Evolutionary conservation across 2,888 invertebrate species (phyloP).

Genomic region (Autographa gamma): DNA sequence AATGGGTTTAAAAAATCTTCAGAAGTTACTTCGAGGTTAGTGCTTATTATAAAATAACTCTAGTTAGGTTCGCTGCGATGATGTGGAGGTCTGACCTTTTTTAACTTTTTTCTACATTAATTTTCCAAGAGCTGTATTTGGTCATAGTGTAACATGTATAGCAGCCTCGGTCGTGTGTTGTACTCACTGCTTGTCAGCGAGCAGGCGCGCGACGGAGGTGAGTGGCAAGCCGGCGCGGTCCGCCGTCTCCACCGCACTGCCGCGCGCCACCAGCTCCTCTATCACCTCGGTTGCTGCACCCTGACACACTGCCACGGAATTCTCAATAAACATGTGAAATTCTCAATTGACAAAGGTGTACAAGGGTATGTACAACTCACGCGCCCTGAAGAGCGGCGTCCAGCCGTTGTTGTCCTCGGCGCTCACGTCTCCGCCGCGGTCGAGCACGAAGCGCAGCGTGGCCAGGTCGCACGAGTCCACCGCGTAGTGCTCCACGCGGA

Average conservation of each 20-base stretch:
- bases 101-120: no score
- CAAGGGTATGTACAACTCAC: conserved; percentile 63
- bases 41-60: no score
- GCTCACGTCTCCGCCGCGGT: conserved; percentile 74
- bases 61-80: no score
- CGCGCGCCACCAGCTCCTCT: conserved; percentile 78
- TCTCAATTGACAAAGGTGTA: no score
- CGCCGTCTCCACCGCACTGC: conserved; percentile 72
- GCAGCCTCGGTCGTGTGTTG: neutral
- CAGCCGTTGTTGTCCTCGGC: conserved; percentile 83
- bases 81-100: no score
- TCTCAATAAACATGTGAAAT: no score
- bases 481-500: conserved; percentile 87
- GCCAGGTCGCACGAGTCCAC: conserved; percentile 84
- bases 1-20: no score
- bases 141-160: no score
- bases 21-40: no score
- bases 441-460: conserved; percentile 71
- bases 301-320: conserved; percentile 80
- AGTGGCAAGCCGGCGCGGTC: conserved; percentile 77
- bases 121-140: no score
- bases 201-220: conserved; percentile 71
- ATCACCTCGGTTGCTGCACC: conserved; percentile 77
- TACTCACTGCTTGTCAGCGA: conserved; percentile 73
- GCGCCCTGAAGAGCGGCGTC: conserved; percentile 88